phyloP scores from a whole-genome alignment of 2,113 vertebrate species.

The Protobothrops flavoviridis region DNA sequence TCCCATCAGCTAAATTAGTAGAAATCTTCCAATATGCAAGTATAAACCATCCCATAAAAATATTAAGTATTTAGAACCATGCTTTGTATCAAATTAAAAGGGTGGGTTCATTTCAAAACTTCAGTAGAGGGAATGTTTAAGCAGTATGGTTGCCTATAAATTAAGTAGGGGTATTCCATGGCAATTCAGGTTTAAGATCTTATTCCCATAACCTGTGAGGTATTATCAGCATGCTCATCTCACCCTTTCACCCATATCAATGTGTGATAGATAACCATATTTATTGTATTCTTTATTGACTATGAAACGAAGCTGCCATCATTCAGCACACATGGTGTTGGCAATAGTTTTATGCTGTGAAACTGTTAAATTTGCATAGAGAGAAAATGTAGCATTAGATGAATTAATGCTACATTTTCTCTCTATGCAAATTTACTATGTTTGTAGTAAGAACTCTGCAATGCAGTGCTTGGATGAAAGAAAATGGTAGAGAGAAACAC shows the following conservation, averaged over 20 bases:
- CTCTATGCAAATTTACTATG: too few species aligned
- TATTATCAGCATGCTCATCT: background rate
- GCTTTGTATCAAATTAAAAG: background rate
- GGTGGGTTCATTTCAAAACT: conserved; percentile 11
- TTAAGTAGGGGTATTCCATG: background rate
- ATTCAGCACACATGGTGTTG: background rate
- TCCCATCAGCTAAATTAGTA: background rate
- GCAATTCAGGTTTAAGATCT: background rate
- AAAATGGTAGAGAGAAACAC: background rate
- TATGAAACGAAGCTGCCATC: background rate
- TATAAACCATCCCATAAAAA: background rate
- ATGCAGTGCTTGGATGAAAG: background rate
- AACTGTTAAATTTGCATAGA: background rate
- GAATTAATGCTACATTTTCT: too few species aligned
- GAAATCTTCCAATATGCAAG: background rate
- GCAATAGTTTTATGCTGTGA: background rate
- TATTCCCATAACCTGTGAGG: background rate
- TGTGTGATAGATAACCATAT: background rate
- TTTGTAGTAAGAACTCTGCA: background rate
- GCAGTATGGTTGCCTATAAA: background rate
- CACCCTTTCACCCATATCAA: background rate
- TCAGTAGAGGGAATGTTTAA: background rate
- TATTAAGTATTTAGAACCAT: background rate
- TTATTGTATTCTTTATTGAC: background rate
- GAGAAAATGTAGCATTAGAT: background rate